Evolutionary conservation across 2,888 invertebrate species (phyloP).

Genomic region (Macrosiphum euphorbiae): DNA sequence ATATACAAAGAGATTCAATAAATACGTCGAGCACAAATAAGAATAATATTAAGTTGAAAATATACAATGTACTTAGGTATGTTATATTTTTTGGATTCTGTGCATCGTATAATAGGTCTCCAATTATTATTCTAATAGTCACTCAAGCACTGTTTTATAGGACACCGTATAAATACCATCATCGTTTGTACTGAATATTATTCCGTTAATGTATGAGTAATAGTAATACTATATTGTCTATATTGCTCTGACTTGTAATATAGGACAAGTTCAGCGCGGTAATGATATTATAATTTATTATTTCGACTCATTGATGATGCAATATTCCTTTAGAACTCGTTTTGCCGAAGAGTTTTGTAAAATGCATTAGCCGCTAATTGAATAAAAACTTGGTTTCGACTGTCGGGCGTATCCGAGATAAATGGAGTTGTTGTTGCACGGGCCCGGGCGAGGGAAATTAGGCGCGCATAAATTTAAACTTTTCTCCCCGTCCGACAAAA

Average conservation of each 20-base stretch:
- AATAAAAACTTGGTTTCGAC: conserved; percentile 14
- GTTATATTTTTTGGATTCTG: too few relatives aligned
- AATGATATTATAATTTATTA: neutral
- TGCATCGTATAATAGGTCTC: too few relatives aligned
- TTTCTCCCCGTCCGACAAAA: neutral
- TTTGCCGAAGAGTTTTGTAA: neutral
- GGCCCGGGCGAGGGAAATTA: neutral
- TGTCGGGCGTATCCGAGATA: neutral
- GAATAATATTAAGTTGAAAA: neutral
- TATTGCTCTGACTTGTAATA: neutral
- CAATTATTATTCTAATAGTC: neutral
- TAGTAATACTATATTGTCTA: neutral
- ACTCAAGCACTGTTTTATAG: neutral
- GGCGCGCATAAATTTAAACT: conserved; percentile 20
- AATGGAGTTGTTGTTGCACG: neutral
- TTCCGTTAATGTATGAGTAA: neutral
- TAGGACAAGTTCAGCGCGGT: neutral
- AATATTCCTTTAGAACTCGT: neutral
- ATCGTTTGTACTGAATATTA: neutral
- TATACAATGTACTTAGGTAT: neutral
- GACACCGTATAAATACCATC: neutral
- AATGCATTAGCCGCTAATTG: conserved; percentile 5
- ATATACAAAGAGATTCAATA: neutral
- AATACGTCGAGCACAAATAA: neutral
- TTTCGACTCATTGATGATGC: neutral